Conservation (phyloP, 2,888 invertebrate genomes). For the Tinea semifulvella region DNA sequence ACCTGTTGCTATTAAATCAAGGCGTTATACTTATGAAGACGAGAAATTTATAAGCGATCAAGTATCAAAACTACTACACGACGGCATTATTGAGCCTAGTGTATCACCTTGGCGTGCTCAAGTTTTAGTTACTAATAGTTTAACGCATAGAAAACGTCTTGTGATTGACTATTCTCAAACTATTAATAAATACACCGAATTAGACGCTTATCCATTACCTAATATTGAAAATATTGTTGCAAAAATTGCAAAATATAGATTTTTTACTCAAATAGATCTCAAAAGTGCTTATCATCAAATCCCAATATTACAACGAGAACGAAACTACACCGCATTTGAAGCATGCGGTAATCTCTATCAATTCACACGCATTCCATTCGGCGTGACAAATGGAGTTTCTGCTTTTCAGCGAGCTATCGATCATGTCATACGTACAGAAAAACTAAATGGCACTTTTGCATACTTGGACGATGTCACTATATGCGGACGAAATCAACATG, state of each 20-base stretch:
- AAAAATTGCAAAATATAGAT: not conserved
- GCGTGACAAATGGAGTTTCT: constrained; percentile 4
- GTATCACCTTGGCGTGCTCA: constrained; percentile 12
- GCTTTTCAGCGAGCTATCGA: constrained; percentile 8
- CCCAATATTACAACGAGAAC: not conserved
- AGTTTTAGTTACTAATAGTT: not conserved
- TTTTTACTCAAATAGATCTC: not conserved
- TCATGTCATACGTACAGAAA: not conserved
- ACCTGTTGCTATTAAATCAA: constrained; percentile 1
- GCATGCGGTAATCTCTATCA: not conserved
- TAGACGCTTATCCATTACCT: constrained; percentile 11
- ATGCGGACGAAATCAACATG: not conserved
- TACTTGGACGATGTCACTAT: constrained; percentile 1
- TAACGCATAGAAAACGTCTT: not conserved
- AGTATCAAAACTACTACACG: not conserved
- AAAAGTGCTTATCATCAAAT: not conserved
- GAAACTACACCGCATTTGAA: constrained; percentile 9
- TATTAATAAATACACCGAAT: constrained; percentile 4
- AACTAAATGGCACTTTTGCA: not conserved
- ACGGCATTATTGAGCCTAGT: constrained; percentile 4
- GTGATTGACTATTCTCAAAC: constrained; percentile 8
- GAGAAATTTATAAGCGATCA: not conserved
- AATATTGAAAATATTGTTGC: not conserved
- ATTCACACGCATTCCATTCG: constrained; percentile 10
- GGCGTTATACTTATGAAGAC: not conserved